Conservation (phyloP, 92 coral and sea anemone species). For the Phenganax marumi region DNA sequence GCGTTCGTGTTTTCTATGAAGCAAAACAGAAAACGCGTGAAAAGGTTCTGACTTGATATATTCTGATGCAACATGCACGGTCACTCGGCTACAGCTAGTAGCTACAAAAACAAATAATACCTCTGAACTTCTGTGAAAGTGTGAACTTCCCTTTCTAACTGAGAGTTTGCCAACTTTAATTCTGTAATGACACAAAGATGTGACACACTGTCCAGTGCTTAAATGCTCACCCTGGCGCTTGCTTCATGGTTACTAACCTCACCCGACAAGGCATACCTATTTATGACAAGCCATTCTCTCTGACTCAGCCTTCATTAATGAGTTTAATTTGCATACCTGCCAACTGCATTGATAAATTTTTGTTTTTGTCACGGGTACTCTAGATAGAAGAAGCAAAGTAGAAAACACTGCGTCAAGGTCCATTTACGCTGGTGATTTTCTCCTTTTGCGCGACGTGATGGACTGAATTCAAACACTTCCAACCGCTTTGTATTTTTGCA, state of each 20-base stretch:
- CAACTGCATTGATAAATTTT: conserved; percentile 57
- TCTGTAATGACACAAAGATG: conserved; percentile 50
- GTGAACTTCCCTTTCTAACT: conserved; percentile 73
- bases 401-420: neutral
- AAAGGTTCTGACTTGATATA: too few relatives aligned
- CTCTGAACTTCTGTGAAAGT: conserved; percentile 67
- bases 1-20: conserved; percentile 78
- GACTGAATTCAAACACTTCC: too few relatives aligned
- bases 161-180: conserved; percentile 67
- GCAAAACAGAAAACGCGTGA: neutral
- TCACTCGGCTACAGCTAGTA: neutral
- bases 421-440: too few relatives aligned
- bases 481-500: too few relatives aligned
- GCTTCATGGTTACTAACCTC: neutral
- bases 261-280: too few relatives aligned
- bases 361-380: conserved; percentile 71
- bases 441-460: too few relatives aligned
- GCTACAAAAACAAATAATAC: conserved; percentile 39
- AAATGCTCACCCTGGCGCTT: neutral
- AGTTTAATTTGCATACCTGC: conserved; percentile 60
- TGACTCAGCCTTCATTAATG: neutral
- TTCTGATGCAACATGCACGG: too few relatives aligned
- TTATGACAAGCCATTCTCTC: too few relatives aligned
- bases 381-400: neutral
- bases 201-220: too few relatives aligned